Conservation (phyloP, 1,140 invertebrate species). For the Calephelis virginiensis region DNA sequence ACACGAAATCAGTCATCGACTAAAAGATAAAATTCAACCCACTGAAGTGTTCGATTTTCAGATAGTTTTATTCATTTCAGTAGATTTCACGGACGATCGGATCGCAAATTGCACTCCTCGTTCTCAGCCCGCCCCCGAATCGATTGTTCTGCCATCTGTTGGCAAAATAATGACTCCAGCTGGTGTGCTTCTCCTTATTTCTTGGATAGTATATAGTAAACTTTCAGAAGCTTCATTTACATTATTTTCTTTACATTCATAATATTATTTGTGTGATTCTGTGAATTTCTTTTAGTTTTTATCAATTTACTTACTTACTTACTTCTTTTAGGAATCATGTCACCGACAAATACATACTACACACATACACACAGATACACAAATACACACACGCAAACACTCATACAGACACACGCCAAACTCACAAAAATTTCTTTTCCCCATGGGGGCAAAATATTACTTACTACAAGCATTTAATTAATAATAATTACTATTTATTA, state of each 20-base stretch:
- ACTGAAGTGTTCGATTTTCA: slow-evolving; percentile 47
- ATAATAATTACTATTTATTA: no score
- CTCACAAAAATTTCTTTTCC: no score
- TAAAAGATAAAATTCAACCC: slow-evolving; percentile 43
- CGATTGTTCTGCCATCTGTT: slow-evolving; percentile 72
- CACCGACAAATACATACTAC: no score
- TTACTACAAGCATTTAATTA: no score
- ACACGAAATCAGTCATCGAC: slow-evolving; percentile 32
- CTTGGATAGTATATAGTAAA: slow-evolving; percentile 36
- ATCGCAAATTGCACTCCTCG: slow-evolving; percentile 68
- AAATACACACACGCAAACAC: no score
- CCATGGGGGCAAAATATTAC: no score
- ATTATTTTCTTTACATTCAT: no score
- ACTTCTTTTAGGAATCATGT: no score
- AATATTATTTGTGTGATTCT: not conserved
- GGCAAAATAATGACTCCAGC: slow-evolving; percentile 69
- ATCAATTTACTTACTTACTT: no score
- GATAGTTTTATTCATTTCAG: slow-evolving; percentile 74
- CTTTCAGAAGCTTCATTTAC: slow-evolving; percentile 17
- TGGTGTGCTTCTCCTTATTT: slow-evolving; percentile 56
- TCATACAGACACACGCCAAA: no score
- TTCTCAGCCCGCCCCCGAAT: slow-evolving; percentile 48
- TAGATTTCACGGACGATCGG: slow-evolving; percentile 65
- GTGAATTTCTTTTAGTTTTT: no score
- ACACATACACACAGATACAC: no score